Percentiles rank a stretch among this genome's conserved stretches.
Evolutionary conservation across 2,888 invertebrate species (phyloP).

Genomic region (Drosophila mimica): DNA sequence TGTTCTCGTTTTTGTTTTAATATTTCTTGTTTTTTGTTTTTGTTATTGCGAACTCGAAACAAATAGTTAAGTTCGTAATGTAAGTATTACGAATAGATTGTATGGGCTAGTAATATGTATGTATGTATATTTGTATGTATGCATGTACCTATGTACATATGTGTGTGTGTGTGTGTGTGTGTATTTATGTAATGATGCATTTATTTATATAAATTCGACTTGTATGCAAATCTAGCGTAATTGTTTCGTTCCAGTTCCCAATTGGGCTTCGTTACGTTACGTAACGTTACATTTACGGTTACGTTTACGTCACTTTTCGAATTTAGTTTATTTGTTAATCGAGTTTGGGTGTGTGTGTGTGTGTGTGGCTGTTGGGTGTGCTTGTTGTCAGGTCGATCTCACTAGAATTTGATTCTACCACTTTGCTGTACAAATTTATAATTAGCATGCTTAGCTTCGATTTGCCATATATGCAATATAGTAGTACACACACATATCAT

Average conservation of each 20-base stretch:
- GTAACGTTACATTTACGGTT: slow-evolving; percentile 1
- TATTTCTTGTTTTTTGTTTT: background rate
- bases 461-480: slow-evolving; percentile 34
- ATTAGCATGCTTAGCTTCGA: slow-evolving; percentile 47
- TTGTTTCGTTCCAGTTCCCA: slow-evolving; percentile 44
- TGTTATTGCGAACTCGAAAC: slow-evolving; percentile 47
- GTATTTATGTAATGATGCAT: slow-evolving; percentile 41
- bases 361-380: background rate
- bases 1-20: slow-evolving; percentile 10
- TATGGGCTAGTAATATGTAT: slow-evolving; percentile 47
- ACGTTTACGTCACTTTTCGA: slow-evolving; percentile 2
- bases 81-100: slow-evolving; percentile 57
- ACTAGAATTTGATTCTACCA: slow-evolving; percentile 54
- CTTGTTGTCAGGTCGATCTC: slow-evolving; percentile 38
- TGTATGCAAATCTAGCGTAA: slow-evolving; percentile 81
- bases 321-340: slow-evolving; percentile 7
- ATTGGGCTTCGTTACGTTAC: slow-evolving; percentile 1
- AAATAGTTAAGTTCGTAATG: slow-evolving; percentile 37
- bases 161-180: slow-evolving; percentile 30
- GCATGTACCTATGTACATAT: slow-evolving; percentile 17
- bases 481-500: slow-evolving; percentile 19
- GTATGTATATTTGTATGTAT: background rate
- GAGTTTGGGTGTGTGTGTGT: background rate
- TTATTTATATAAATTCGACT: slow-evolving; percentile 78
- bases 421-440: slow-evolving; percentile 53